phyloP scores from a whole-genome alignment of 2,797 vertebrate species.

The Pipistrellus kuhlii region DNA sequence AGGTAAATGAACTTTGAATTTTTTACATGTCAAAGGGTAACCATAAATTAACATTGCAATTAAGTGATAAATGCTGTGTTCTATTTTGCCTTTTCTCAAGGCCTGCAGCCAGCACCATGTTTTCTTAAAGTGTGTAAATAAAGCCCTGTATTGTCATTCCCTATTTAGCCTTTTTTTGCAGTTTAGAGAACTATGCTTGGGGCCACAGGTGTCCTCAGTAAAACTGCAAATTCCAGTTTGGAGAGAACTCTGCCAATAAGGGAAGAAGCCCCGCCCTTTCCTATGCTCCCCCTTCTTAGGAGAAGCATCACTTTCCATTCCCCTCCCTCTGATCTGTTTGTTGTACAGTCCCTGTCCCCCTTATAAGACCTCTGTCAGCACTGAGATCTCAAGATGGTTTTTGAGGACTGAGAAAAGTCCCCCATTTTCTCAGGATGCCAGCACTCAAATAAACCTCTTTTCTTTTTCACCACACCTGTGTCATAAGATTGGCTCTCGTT shows the following conservation, averaged over 20 bases:
- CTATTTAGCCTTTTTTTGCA: neutral
- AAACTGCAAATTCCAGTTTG: neutral
- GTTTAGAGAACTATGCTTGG: neutral
- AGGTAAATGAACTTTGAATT: neutral
- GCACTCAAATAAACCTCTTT: neutral
- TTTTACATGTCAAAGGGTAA: neutral
- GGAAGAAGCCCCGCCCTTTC: neutral
- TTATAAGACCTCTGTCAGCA: neutral
- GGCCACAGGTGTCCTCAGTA: neutral
- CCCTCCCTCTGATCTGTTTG: neutral
- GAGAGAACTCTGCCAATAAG: neutral
- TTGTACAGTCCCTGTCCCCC: neutral
- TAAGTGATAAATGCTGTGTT: neutral
- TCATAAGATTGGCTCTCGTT: neutral
- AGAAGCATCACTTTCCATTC: neutral
- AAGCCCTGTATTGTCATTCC: neutral
- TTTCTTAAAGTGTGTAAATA: neutral
- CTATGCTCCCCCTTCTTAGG: neutral
- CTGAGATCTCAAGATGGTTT: neutral
- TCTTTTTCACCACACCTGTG: neutral
- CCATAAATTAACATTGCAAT: neutral
- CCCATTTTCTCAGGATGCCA: neutral
- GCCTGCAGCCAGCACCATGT: neutral
- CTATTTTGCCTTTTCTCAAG: neutral
- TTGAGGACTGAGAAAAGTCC: neutral